These are phyloP conservation scores for Pipra filicauda DNA, from an alignment of 2,113 vertebrate genomes.

Conservation along the genomic window DNA sequence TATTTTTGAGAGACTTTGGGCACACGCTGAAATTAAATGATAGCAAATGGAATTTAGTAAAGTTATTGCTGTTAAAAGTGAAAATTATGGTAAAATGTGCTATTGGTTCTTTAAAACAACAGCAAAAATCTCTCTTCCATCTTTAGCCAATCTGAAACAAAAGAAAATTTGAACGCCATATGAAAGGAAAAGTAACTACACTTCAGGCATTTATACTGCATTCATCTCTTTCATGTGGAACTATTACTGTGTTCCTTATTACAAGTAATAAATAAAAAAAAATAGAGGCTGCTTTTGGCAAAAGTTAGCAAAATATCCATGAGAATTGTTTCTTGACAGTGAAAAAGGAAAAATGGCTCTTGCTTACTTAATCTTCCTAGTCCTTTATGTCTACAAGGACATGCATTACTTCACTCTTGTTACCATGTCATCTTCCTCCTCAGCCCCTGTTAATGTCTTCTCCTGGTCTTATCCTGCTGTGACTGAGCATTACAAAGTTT, in stretches of 20 bases:
- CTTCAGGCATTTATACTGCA: neutral
- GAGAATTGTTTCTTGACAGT: neutral
- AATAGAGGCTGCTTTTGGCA: neutral
- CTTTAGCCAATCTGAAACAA: neutral
- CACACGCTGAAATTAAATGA: neutral
- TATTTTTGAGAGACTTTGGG: neutral
- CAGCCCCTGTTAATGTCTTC: conserved; percentile 79
- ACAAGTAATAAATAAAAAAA: neutral
- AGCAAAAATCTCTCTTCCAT: neutral
- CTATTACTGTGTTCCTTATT: neutral
- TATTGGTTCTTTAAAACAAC: neutral
- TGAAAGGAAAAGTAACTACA: neutral
- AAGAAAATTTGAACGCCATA: neutral
- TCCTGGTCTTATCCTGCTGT: conserved; percentile 80
- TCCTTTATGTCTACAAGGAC: conserved; percentile 70
- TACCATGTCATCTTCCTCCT: conserved; percentile 61
- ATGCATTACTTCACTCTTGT: conserved; percentile 72
- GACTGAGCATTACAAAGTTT: conserved; percentile 86
- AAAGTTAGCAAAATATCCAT: neutral
- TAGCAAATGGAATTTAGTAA: neutral
- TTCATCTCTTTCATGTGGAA: neutral
- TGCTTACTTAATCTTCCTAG: conserved; percentile 31
- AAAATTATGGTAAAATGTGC: neutral
- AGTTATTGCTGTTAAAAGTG: neutral
- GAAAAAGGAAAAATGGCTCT: neutral